phyloP scores from a whole-genome alignment of 1,140 invertebrate genomes.

The Drosophila cardini region DNA sequence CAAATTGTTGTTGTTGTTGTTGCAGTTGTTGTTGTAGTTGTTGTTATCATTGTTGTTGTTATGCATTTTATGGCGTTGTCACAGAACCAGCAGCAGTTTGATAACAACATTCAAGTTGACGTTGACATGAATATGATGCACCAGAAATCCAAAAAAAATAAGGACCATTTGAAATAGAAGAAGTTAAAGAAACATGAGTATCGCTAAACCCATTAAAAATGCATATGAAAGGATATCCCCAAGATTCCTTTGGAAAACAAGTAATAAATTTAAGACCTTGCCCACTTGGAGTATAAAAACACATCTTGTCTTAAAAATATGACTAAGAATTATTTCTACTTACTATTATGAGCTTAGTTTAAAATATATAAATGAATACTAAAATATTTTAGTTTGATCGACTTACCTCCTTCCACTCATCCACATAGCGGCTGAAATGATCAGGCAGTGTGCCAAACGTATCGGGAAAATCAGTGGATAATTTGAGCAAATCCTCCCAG shows the following conservation, averaged over 20 bases:
- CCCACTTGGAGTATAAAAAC: no score
- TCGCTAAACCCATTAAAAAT: constrained; percentile 24
- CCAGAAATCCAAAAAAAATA: constrained; percentile 48
- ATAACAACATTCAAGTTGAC: constrained; percentile 75
- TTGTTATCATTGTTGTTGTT: constrained; percentile 57
- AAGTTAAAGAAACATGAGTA: constrained; percentile 43
- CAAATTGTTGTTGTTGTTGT: constrained; percentile 53
- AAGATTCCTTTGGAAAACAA: no score
- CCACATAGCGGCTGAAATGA: constrained; percentile 87
- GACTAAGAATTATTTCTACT: no score
- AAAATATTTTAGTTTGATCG: no score
- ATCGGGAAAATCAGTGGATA: constrained; percentile 89
- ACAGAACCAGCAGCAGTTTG: constrained; percentile 61
- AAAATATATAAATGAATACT: no score
- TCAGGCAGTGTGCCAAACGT: constrained; percentile 88
- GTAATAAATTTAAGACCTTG: no score
- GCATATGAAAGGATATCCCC: no score
- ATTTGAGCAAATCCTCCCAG: constrained; percentile 93
- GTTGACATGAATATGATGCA: constrained; percentile 68
- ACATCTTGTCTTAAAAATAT: no score
- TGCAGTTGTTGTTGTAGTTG: constrained; percentile 46
- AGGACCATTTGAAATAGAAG: constrained; percentile 38
- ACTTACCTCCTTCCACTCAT: constrained; percentile 88
- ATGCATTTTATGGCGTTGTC: constrained; percentile 69
- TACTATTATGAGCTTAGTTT: no score